Conservation (phyloP, 1,140 invertebrate genomes). For the Drosophila triauraria region DNA sequence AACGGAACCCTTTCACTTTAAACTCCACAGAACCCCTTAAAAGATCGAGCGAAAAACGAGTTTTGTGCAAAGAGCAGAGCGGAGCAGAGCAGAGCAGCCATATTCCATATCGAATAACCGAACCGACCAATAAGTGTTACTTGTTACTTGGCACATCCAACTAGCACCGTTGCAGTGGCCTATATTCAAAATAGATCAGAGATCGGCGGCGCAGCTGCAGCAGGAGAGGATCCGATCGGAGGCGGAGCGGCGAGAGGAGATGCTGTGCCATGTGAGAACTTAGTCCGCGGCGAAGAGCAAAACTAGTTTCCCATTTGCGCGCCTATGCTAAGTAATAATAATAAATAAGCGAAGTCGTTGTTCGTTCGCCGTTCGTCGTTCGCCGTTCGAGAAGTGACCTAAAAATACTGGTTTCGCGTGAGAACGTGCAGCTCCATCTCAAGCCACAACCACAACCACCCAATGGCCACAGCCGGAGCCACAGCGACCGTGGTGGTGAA, state of each 20-base stretch:
- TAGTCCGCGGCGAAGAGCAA: conserved; percentile 40
- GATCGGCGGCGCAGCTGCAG: conserved; percentile 52
- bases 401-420: conserved; percentile 84
- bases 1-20: conserved; percentile 74
- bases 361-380: conserved; percentile 25
- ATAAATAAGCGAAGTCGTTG: conserved; percentile 70
- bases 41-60: conserved; percentile 65
- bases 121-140: conserved; percentile 52
- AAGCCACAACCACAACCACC: conserved; percentile 8
- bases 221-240: conserved; percentile 23
- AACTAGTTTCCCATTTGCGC: conserved; percentile 75
- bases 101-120: conserved; percentile 54
- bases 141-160: conserved; percentile 48
- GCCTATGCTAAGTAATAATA: conserved; percentile 81
- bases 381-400: conserved; percentile 76
- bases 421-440: conserved; percentile 46
- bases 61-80: conserved; percentile 53
- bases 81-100: conserved; percentile 37
- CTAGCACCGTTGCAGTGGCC: conserved; percentile 79
- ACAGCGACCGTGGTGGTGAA: conserved; percentile 70
- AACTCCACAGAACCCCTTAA: conserved; percentile 52
- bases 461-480: conserved; percentile 63
- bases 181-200: conserved; percentile 83
- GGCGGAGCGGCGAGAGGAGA: conserved; percentile 19
- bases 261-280: conserved; percentile 56